Conservation (phyloP, 2,888 invertebrate genomes). For the Lamproptera curius region DNA sequence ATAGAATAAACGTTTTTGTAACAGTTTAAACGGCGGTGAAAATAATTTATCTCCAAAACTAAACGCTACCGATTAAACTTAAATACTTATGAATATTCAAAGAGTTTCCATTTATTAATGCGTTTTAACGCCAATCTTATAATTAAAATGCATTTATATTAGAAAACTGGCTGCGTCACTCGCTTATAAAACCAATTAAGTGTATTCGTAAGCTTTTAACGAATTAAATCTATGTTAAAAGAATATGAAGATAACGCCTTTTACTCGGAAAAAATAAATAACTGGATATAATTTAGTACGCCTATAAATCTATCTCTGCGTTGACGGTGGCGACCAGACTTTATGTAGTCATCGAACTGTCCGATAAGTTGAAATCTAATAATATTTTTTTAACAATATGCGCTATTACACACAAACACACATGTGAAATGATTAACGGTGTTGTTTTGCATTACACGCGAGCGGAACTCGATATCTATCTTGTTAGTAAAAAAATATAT, state of each 20-base stretch:
- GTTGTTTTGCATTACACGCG: constrained; percentile 11
- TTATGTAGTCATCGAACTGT: neutral
- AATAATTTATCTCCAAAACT: neutral
- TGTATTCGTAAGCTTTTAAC: no score
- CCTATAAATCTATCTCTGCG: neutral
- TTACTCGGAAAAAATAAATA: no score
- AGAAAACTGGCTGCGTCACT: neutral
- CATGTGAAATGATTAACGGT: constrained; percentile 4
- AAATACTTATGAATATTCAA: constrained; percentile 1
- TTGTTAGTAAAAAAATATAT: constrained; percentile 3
- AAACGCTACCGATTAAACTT: neutral
- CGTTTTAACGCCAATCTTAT: neutral
- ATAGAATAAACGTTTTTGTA: neutral
- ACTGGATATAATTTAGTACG: no score
- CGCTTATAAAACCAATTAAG: neutral
- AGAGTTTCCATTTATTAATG: neutral
- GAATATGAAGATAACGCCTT: no score
- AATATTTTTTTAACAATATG: constrained; percentile 10
- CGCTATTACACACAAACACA: constrained; percentile 4
- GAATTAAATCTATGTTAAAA: no score
- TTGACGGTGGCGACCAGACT: neutral
- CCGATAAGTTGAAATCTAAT: constrained; percentile 3
- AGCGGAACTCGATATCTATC: constrained; percentile 10
- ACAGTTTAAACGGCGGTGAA: neutral
- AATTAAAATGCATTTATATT: constrained; percentile 1